A percentile compares a stretch with the other conserved stretches of the same genome.
Conservation (phyloP, 2,888 invertebrate genomes). For the Stenolophus ochropezus region DNA sequence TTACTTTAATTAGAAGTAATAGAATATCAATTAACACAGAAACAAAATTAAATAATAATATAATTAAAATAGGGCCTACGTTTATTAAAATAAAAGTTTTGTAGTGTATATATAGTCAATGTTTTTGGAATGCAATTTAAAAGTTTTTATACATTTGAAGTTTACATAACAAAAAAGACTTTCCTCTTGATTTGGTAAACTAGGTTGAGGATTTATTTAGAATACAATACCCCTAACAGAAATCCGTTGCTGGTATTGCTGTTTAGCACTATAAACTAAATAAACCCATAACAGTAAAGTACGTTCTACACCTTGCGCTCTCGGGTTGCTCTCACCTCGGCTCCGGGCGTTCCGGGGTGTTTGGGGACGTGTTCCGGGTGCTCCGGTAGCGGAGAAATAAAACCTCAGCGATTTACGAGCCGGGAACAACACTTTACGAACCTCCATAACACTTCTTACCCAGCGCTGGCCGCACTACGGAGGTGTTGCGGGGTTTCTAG, state of each 20-base stretch:
- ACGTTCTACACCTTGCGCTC: background rate
- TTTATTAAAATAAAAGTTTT: no score
- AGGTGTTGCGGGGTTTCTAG: background rate
- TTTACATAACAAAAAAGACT: no score
- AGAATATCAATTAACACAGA: no score
- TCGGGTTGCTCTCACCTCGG: background rate
- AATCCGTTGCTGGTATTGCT: background rate
- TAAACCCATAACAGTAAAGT: background rate
- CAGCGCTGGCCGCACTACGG: background rate
- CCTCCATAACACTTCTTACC: constrained; percentile 54
- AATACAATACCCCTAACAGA: background rate
- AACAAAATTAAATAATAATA: no score
- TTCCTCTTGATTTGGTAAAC: no score
- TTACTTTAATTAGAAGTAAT: no score
- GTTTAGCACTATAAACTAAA: background rate
- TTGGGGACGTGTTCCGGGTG: constrained; percentile 45
- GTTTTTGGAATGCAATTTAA: no score
- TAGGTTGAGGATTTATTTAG: no score
- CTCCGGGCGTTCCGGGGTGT: constrained; percentile 19
- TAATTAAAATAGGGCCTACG: no score
- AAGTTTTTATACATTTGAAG: no score
- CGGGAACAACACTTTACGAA: constrained; percentile 56
- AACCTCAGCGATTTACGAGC: constrained; percentile 54
- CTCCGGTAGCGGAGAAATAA: constrained; percentile 39
- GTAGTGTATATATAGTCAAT: no score